Percentiles rank a stretch among this genome's conserved stretches.
Conservation (phyloP, 1,140 invertebrate species). For the Magallana angulata region DNA sequence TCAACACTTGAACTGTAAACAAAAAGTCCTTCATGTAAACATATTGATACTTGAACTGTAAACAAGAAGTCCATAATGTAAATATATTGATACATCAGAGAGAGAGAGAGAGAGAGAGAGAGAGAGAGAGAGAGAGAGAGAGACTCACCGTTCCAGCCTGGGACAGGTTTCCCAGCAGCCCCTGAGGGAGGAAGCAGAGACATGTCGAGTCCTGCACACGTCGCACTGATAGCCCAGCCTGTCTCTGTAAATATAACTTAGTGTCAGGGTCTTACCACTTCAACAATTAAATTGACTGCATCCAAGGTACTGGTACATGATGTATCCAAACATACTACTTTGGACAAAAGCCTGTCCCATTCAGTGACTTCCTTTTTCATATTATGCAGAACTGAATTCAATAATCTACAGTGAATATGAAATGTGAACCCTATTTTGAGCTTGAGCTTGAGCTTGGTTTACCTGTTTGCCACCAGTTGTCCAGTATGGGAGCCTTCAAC, state of each 20-base stretch:
- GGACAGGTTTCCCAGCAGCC: conserved; percentile 87
- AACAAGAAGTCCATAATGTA: conserved; percentile 8
- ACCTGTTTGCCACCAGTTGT: conserved; percentile 97
- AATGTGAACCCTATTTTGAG: too few relatives aligned
- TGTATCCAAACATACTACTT: too few relatives aligned
- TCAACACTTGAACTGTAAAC: conserved; percentile 86
- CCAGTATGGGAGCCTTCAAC: conserved; percentile 90
- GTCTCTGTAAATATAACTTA: conserved; percentile 83
- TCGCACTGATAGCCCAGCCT: conserved; percentile 92
- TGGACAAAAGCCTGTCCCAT: too few relatives aligned
- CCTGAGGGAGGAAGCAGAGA: conserved; percentile 83
- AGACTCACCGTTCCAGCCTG: conserved; percentile 89
- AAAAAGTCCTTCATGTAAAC: background rate
- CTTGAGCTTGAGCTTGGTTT: background rate
- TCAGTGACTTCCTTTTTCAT: too few relatives aligned
- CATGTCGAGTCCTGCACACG: conserved; percentile 87
- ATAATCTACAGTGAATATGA: too few relatives aligned
- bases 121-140: too few relatives aligned
- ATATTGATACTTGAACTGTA: conserved; percentile 82
- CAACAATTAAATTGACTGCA: too few relatives aligned
- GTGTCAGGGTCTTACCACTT: too few relatives aligned
- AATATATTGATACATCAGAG: background rate
- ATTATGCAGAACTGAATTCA: too few relatives aligned
- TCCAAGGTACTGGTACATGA: too few relatives aligned
- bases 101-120: background rate